phyloP scores from a whole-genome alignment of 2,888 invertebrate genomes.

The Himalopsyche anomala region DNA sequence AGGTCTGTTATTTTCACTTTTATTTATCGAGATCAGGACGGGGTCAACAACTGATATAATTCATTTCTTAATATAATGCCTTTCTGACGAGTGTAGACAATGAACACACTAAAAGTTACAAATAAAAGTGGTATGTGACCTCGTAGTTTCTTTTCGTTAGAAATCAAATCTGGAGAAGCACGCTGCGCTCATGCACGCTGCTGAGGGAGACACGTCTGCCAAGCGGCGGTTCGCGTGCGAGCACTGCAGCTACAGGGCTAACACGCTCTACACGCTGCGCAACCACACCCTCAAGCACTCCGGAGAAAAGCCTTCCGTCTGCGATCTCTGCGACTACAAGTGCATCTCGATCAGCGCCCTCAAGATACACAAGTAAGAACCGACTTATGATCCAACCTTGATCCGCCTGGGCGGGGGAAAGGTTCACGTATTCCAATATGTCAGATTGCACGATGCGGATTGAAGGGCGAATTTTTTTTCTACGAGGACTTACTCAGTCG shows the following conservation, averaged over 20 bases:
- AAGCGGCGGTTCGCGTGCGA: conserved; percentile 48
- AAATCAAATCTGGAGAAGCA: conserved; percentile 58
- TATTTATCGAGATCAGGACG: too few relatives aligned
- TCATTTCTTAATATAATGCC: too few relatives aligned
- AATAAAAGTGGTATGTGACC: too few relatives aligned
- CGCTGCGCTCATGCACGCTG: conserved; percentile 39
- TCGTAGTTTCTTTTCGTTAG: conserved; percentile 14
- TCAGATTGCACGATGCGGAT: too few relatives aligned
- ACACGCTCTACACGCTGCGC: conserved; percentile 50
- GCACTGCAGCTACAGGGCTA: conserved; percentile 51
- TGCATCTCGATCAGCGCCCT: conserved; percentile 48
- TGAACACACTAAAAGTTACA: background rate
- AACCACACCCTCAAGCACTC: conserved; percentile 52
- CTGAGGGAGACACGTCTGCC: background rate
- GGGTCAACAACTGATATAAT: too few relatives aligned
- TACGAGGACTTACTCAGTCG: too few relatives aligned
- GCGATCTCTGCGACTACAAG: conserved; percentile 53
- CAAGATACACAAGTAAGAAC: conserved; percentile 55
- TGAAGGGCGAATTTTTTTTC: too few relatives aligned
- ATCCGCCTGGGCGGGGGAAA: too few relatives aligned
- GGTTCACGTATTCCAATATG: too few relatives aligned
- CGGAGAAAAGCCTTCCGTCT: conserved; percentile 46
- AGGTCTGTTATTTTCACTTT: conserved; percentile 32
- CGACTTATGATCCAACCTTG: too few relatives aligned
- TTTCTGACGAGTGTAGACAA: too few relatives aligned